Base-by-base conservation (phyloP, 2,797 vertebrate genomes). In the Syncerus caffer region DNA sequence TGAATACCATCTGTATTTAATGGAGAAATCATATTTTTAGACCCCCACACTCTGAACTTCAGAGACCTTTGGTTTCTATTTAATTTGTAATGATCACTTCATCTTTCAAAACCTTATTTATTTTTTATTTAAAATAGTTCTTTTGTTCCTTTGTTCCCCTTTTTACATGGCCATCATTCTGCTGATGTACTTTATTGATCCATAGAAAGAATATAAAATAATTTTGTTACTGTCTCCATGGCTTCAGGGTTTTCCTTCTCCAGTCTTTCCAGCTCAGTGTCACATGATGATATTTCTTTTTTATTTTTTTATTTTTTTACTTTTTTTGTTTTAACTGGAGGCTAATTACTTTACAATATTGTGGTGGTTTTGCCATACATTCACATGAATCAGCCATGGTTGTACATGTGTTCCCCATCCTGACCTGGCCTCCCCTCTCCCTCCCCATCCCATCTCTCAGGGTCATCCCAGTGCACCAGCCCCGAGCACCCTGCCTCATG, bases 151-250 rank as follows among this genome's bases (percentile, higher is more conserved):
- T 96, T 90, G n/a, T 76, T 94, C 29, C 14, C 85, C 88, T 62
- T 38, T 76, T 85, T 47, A 34, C 4, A 47, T 83, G 90, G 50
- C 31, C 62, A 64, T 64, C 90, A 11, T 93, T 88, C 42, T 58
- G 16, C 29, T 78, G 31, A 89, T 91, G 17, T 93, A n/a, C 50
- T 93, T 93, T 89, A 67, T 55, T 89, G n/a, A 91, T 91, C 62
- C 17, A 34, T n/a, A 79, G 10, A 47, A 91, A 60, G 55, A 91
- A 78, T 83, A 89, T 90, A 91, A 95, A 94, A 91, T 85, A 17
- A 71, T 86, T 91, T 83, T 6, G 34, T 96, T 91, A 67, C 74
- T 86, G 15, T 80, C 21, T 50, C 55, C 23, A 58, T 53, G 27
- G 71, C 50, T 94, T 93, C 47, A 78, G 29, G 31, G 38, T 93